Evolutionary conservation across 2,113 vertebrate genomes (phyloP).

Genomic region (Cyanistes caeruleus): DNA sequence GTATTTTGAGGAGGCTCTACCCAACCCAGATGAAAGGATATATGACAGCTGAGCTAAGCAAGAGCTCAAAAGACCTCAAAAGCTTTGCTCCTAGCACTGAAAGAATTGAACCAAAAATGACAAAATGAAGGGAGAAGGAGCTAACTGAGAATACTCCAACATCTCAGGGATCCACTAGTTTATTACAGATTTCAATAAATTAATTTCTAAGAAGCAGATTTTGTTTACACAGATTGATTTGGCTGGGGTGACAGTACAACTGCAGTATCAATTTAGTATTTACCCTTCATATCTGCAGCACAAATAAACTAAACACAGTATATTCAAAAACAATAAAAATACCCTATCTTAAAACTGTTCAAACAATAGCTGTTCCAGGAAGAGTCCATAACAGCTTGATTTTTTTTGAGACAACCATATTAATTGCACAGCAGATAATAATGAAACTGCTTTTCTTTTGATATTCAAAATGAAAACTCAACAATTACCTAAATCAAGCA

Average conservation of each 20-base stretch:
- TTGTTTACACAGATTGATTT: not conserved
- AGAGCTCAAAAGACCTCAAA: not conserved
- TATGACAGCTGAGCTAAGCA: not conserved
- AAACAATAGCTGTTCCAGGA: not conserved
- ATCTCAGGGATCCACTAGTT: not conserved
- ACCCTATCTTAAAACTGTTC: not conserved
- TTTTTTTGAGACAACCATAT: not conserved
- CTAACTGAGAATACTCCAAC: not conserved
- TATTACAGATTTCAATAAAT: not conserved
- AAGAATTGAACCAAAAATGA: not conserved
- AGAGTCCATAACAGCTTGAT: not conserved
- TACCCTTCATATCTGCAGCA: not conserved
- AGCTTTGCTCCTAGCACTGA: accelerated
- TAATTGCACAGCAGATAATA: not conserved
- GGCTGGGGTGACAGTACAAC: not conserved
- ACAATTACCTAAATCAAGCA: not conserved
- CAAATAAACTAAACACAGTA: not conserved
- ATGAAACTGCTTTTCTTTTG: not conserved
- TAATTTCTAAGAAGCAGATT: not conserved
- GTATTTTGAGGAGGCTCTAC: not conserved
- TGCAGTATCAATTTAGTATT: not conserved
- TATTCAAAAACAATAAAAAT: not conserved
- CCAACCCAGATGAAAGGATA: not conserved
- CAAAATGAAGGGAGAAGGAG: not conserved
- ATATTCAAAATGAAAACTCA: not conserved